Evolutionary conservation across 1,140 invertebrate species (phyloP), one percentile per base, ranked within the genome.

Genomic region (Drosophila ananassae): DNA sequence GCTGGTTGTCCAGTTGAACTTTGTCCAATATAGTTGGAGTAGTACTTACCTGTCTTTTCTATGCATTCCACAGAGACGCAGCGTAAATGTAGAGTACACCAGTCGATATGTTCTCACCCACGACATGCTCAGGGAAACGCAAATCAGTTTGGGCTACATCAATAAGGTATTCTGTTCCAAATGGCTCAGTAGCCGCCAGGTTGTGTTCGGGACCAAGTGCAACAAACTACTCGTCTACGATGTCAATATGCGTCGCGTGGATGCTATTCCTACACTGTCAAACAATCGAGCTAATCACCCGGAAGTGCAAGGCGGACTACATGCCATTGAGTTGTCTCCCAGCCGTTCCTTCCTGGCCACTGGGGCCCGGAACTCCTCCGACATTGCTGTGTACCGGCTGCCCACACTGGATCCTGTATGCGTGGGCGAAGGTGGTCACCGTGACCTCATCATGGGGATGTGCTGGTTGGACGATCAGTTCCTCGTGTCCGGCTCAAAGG

Each of bases 121-220:
- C 91, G 96, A 97, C 92, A 95, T 98, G 94, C 95, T 97, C 78
- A 96, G 95, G 91, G 97, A 98, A 92, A 96, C 95, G 53, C 94
- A 96, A 3, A 94, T 97, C 82, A 95, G 94, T 91, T 93, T 98
- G 57, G 95, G 95, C 79, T 97, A 96, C 91, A 96, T 98, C 92
- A 98, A 99, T 93, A 99, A 99, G 94, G 96, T 99, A 46, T 99
- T 99, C 93, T 98, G 98, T 92, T 98, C 98, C 0, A 96, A 98
- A 92, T 99, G 98, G 98, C 93, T 99, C 13, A 98, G 96, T 83
- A 97, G 98, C 93, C 94, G 97, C 90, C 97, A 98, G 94, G 96
- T 99, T 62, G 97, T 98, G 3, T 97, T 98, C 92, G 98, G 98
- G 34, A 98, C 98, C 25, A 99, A 99, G 92, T 99, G 98, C 92